Evolutionary conservation across 2,113 vertebrate genomes (phyloP).

Genomic region (Sinocyclocheilus grahami): DNA sequence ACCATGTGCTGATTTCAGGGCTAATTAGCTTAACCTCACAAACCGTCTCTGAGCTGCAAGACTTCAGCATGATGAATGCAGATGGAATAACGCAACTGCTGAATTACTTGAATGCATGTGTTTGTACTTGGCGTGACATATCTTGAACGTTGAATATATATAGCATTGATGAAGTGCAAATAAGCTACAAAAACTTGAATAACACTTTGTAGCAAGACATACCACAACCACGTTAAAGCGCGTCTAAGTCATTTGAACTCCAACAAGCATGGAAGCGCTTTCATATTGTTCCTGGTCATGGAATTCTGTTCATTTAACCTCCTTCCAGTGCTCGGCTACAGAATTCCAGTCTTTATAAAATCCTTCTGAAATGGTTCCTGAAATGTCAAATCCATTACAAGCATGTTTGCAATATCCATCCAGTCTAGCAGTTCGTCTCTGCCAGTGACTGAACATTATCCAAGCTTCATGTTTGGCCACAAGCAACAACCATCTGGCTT

Average conservation of each 20-base stretch:
- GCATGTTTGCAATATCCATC: constrained; percentile 77
- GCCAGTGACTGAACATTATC: constrained; percentile 76
- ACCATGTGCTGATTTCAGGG: constrained; percentile 61
- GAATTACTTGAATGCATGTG: neutral
- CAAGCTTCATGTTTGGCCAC: constrained; percentile 77
- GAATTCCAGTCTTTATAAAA: constrained; percentile 20
- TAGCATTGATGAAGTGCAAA: neutral
- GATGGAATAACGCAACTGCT: constrained; percentile 1
- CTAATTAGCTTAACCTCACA: constrained; percentile 57
- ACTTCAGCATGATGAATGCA: constrained; percentile 32
- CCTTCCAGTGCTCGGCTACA: constrained; percentile 34
- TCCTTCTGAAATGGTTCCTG: constrained; percentile 67
- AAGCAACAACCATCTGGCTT: constrained; percentile 77
- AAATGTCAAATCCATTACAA: constrained; percentile 76
- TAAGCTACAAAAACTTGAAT: neutral
- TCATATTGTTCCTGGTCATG: constrained; percentile 63
- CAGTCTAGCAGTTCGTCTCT: constrained; percentile 68
- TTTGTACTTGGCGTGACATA: neutral
- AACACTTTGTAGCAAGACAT: neutral
- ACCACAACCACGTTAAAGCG: neutral
- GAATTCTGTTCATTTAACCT: constrained; percentile 65
- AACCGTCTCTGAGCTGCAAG: constrained; percentile 30
- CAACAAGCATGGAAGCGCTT: constrained; percentile 62
- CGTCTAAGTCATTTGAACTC: neutral
- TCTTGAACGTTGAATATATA: neutral